phyloP scores from a whole-genome alignment of 2,888 invertebrate species.

The Athetis lepigone region DNA sequence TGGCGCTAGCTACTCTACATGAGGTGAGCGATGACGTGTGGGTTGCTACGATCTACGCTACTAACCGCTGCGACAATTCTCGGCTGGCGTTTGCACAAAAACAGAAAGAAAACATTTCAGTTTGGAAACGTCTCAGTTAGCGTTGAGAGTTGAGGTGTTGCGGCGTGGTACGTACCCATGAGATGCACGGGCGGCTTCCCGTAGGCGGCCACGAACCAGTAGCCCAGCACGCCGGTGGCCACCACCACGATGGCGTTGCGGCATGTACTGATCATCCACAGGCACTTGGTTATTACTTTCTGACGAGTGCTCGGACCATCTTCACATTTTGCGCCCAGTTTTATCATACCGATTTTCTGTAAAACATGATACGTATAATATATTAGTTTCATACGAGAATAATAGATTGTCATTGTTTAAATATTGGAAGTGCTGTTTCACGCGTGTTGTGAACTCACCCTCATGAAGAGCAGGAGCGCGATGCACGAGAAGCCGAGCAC shows the following conservation, averaged over 20 bases:
- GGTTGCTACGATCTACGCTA: conserved; percentile 66
- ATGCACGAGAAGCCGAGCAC: conserved; percentile 94
- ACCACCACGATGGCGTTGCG: conserved; percentile 96
- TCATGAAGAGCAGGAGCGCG: conserved; percentile 93
- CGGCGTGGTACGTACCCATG: conserved; percentile 89
- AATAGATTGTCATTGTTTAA: not conserved
- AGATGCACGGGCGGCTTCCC: conserved; percentile 92
- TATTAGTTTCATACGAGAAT: not conserved
- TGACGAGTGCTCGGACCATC: conserved; percentile 90
- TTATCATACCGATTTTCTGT: conserved; percentile 92
- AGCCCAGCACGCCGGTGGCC: conserved; percentile 93
- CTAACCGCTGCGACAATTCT: conserved; percentile 81
- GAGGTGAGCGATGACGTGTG: conserved; percentile 37
- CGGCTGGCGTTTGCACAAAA: conserved; percentile 79
- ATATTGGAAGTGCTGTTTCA: not conserved
- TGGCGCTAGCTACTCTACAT: conserved; percentile 40
- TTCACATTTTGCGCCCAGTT: conserved; percentile 90
- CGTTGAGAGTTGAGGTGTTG: not conserved
- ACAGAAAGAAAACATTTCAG: conserved; percentile 64
- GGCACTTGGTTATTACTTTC: conserved; percentile 91
- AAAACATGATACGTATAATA: conserved; percentile 56
- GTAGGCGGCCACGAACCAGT: conserved; percentile 89
- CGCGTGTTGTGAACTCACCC: conserved; percentile 91
- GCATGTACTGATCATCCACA: conserved; percentile 95
- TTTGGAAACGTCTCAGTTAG: conserved; percentile 3